Percentiles rank a stretch among this genome's conserved stretches.
Evolutionary conservation across 2,113 vertebrate genomes (phyloP).

Genomic region (Burhinus oedicnemus): DNA sequence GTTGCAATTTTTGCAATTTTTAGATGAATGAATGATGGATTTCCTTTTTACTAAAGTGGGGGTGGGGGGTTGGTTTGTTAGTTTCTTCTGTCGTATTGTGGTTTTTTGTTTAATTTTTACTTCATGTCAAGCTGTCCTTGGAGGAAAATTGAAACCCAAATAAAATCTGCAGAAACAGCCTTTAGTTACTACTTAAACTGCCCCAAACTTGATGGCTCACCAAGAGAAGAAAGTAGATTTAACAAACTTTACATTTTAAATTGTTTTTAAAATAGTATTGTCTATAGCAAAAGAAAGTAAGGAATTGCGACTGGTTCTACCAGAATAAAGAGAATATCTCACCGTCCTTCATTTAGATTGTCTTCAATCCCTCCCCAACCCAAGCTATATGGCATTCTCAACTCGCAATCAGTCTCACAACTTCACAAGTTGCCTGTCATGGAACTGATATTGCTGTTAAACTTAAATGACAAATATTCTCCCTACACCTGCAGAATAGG

Average conservation of each 20-base stretch:
- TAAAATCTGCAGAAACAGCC: neutral
- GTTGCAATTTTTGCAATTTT: neutral
- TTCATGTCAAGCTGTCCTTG: neutral
- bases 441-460: neutral
- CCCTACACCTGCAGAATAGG: neutral
- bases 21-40: neutral
- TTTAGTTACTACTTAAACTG: neutral
- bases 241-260: neutral
- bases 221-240: neutral
- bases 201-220: neutral
- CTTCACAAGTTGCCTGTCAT: neutral
- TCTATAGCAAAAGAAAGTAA: neutral
- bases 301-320: neutral
- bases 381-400: neutral
- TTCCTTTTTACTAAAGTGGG: neutral
- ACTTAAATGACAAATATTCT: neutral
- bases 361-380: neutral
- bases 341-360: neutral
- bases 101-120: neutral
- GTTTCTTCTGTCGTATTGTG: neutral
- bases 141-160: neutral
- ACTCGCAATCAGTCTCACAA: neutral
- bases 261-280: neutral
- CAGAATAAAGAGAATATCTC: neutral
- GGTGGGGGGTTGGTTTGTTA: fast-evolving